These are phyloP conservation scores for Morpho helenor DNA, from an alignment of 2,888 invertebrate species.

Conservation along the genomic window DNA sequence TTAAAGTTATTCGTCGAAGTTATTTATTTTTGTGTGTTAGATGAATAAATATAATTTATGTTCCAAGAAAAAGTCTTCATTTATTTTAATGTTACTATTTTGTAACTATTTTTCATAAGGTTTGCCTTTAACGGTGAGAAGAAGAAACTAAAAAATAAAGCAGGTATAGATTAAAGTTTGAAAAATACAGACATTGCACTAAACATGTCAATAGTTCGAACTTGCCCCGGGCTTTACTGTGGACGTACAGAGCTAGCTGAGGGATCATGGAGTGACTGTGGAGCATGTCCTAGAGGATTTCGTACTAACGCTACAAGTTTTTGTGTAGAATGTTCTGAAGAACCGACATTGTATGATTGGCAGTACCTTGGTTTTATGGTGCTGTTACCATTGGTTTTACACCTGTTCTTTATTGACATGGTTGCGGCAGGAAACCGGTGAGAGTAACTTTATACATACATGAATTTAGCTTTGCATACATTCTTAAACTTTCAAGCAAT, in stretches of 20 bases:
- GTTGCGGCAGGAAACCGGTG: slow-evolving; percentile 86
- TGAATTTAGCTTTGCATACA: no score
- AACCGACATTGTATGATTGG: slow-evolving; percentile 93
- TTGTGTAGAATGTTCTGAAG: slow-evolving; percentile 87
- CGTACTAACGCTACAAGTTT: slow-evolving; percentile 85
- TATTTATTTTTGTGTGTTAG: no score
- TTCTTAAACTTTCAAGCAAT: no score
- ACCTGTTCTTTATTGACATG: slow-evolving; percentile 95
- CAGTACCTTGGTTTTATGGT: slow-evolving; percentile 97
- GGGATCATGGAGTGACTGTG: slow-evolving; percentile 88
- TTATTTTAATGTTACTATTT: no score
- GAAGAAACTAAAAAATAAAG: no score
- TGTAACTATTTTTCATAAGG: no score
- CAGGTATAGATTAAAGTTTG: no score
- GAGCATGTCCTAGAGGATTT: slow-evolving; percentile 91
- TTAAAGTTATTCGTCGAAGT: no score
- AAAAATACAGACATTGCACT: background rate
- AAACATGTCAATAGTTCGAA: slow-evolving; percentile 55
- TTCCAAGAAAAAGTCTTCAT: no score
- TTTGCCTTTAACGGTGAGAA: no score
- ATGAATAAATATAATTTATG: no score
- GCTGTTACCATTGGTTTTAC: slow-evolving; percentile 90
- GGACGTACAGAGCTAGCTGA: slow-evolving; percentile 84
- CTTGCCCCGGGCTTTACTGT: slow-evolving; percentile 92
- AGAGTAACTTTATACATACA: slow-evolving; percentile 18